phyloP scores from a whole-genome alignment of 2,113 vertebrate species.

The Synodontis membranacea region DNA sequence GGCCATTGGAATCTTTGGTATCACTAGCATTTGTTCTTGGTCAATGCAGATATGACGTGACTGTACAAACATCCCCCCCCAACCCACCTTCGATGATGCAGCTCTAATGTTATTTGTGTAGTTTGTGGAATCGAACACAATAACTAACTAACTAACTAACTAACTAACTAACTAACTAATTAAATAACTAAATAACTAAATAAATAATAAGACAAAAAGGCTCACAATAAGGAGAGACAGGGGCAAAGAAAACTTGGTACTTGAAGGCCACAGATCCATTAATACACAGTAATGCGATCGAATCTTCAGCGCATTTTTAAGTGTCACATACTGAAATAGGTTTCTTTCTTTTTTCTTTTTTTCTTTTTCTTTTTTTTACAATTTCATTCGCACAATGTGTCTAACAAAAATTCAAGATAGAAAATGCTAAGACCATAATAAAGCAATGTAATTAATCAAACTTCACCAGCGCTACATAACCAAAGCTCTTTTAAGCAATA shows the following conservation, averaged over 20 bases:
- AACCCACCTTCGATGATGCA: constrained; percentile 2
- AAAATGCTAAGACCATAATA: background rate
- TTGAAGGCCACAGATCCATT: background rate
- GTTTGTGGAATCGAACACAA: background rate
- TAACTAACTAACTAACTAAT: background rate
- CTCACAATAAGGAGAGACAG: background rate
- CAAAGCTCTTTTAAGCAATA: constrained; percentile 44
- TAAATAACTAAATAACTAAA: background rate
- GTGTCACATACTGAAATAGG: background rate
- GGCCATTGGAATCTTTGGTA: constrained; percentile 61
- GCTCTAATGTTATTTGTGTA: constrained; percentile 1
- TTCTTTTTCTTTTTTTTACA: background rate
- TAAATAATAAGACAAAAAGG: background rate
- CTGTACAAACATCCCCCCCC: constrained; percentile 24
- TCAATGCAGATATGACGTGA: constrained; percentile 32
- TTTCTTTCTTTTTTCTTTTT: too few relatives aligned
- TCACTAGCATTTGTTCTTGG: constrained; percentile 44
- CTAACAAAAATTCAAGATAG: background rate
- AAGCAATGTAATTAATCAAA: background rate
- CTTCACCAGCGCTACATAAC: background rate
- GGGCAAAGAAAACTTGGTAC: background rate
- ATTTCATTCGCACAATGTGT: background rate
- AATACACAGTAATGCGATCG: background rate
- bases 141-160: background rate
- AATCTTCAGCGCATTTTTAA: background rate